These are phyloP conservation scores for Bombylius major DNA, from an alignment of 2,888 invertebrate species.

Conservation along the genomic window DNA sequence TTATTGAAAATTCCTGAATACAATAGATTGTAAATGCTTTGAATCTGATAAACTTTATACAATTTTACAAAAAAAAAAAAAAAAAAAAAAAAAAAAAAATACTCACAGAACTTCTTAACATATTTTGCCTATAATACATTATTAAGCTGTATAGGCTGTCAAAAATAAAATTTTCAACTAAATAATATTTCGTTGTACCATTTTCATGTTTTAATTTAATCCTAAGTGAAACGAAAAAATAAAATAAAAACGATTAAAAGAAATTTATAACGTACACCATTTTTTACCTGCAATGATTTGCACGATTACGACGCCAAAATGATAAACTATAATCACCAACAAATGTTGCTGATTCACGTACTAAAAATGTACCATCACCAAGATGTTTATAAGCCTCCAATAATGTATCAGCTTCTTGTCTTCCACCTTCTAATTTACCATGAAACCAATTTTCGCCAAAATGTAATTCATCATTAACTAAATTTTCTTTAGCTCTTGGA, in stretches of 20 bases:
- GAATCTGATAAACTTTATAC: neutral
- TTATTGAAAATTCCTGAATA: slow-evolving; percentile 68
- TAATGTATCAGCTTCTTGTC: slow-evolving; percentile 59
- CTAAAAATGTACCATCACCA: slow-evolving; percentile 86
- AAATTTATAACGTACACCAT: neutral
- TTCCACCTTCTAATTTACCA: slow-evolving; percentile 66
- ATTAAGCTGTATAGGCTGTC: slow-evolving; percentile 87
- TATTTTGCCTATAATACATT: slow-evolving; percentile 75
- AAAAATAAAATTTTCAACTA: slow-evolving; percentile 78
- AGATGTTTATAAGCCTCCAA: slow-evolving; percentile 63
- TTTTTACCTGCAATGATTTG: slow-evolving; percentile 61
- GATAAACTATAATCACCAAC: slow-evolving; percentile 92
- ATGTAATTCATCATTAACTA: slow-evolving; percentile 78
- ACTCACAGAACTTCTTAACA: slow-evolving; percentile 65
- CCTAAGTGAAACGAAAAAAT: slow-evolving; percentile 31
- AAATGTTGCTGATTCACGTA: slow-evolving; percentile 88
- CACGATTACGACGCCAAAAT: slow-evolving; percentile 81
- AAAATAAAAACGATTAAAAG: neutral
- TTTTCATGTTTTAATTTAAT: slow-evolving; percentile 81
- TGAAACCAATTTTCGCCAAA: slow-evolving; percentile 93
- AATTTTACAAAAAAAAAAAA: neutral
- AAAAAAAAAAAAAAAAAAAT: neutral
- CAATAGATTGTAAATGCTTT: neutral
- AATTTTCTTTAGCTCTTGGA: slow-evolving; percentile 44
- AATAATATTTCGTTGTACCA: slow-evolving; percentile 78